phyloP scores from a whole-genome alignment of 1,140 invertebrate species.

The Mactra quadrangularis region DNA sequence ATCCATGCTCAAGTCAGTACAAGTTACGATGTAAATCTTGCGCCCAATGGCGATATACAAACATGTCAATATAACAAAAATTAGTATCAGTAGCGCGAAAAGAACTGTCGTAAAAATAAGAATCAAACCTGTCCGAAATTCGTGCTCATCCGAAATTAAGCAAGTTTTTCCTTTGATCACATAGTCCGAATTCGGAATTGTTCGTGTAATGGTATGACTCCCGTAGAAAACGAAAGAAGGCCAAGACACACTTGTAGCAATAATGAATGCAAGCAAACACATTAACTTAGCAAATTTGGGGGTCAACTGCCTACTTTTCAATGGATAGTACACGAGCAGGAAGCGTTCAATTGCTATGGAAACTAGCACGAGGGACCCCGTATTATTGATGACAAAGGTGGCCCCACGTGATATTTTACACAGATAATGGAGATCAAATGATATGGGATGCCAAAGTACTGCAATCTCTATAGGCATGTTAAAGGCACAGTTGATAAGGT shows the following conservation, averaged over 20 bases:
- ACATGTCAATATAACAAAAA: constrained; percentile 21
- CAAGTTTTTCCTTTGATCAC: constrained; percentile 35
- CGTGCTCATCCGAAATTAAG: constrained; percentile 42
- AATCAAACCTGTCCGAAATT: constrained; percentile 14
- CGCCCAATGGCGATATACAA: constrained; percentile 57
- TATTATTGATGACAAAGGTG: constrained; percentile 58
- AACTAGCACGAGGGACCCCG: constrained; percentile 35
- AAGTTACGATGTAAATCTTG: constrained; percentile 51
- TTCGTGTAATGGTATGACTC: constrained; percentile 21
- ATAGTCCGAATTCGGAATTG: background rate
- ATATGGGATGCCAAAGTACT: constrained; percentile 14
- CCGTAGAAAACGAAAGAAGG: constrained; percentile 55
- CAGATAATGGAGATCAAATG: constrained; percentile 40
- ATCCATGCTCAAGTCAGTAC: constrained; percentile 20
- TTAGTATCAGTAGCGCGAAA: constrained; percentile 27
- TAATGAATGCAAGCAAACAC: constrained; percentile 33
- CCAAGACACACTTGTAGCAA: constrained; percentile 29
- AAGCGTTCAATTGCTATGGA: constrained; percentile 58
- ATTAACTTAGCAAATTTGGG: constrained; percentile 45
- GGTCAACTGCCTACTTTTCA: constrained; percentile 39
- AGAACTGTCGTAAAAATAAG: constrained; percentile 43
- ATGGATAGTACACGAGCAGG: constrained; percentile 46
- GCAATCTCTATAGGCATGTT: constrained; percentile 51
- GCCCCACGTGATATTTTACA: constrained; percentile 48
- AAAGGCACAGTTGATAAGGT: constrained; percentile 50